Conservation (phyloP, 1,140 invertebrate genomes). For the Tigriopus japonicus region DNA sequence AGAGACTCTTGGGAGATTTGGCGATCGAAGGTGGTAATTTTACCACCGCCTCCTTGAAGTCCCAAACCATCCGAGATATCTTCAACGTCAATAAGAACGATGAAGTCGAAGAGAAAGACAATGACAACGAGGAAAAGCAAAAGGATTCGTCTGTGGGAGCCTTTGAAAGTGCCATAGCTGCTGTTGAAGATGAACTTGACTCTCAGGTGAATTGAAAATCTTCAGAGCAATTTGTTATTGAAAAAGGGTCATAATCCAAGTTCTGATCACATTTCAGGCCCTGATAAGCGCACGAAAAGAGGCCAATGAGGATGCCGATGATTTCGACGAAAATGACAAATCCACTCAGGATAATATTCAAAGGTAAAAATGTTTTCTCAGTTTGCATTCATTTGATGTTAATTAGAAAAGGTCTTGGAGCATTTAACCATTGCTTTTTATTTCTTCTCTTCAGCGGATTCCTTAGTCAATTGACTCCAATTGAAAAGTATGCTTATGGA, state of each 20-base stretch:
- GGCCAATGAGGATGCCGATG: neutral
- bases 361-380: too few species aligned
- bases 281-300: neutral
- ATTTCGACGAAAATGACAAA: constrained; percentile 8
- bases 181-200: constrained; percentile 85
- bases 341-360: neutral
- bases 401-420: neutral
- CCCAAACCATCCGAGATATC: constrained; percentile 71
- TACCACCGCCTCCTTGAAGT: constrained; percentile 91
- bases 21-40: constrained; percentile 98
- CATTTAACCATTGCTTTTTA: neutral
- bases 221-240: too few species aligned
- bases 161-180: constrained; percentile 61
- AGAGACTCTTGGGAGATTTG: constrained; percentile 80
- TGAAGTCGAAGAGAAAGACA: constrained; percentile 18
- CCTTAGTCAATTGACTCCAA: constrained; percentile 50
- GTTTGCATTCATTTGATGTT: too few species aligned
- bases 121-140: neutral
- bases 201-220: constrained; percentile 80
- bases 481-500: constrained; percentile 81
- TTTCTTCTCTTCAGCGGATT: constrained; percentile 13
- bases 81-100: constrained; percentile 56
- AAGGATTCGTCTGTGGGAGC: constrained; percentile 1
- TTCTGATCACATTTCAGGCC: neutral
- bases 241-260: constrained; percentile 20